Conservation (phyloP, 2,113 vertebrate species). For the Apodemus sylvaticus region DNA sequence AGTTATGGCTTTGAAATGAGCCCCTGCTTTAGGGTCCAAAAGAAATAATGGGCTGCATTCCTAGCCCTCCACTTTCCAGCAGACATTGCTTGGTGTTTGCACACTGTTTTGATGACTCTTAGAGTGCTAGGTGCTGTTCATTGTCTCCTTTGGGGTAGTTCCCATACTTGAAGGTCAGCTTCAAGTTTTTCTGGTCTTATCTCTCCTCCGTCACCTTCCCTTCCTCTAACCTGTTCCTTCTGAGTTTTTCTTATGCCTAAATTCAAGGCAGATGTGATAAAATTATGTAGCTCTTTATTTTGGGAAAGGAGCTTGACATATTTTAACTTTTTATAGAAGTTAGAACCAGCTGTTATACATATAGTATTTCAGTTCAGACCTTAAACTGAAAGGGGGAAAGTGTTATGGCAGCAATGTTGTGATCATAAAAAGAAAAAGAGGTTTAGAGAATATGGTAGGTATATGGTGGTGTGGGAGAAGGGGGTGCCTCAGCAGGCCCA, state of each 20-base stretch:
- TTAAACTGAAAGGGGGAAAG: slow-evolving; percentile 73
- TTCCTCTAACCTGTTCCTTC: slow-evolving; percentile 62
- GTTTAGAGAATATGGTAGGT: too few species aligned
- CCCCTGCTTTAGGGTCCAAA: slow-evolving; percentile 79
- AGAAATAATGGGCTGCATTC: slow-evolving; percentile 82
- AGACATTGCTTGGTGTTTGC: slow-evolving; percentile 77
- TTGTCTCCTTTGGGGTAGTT: slow-evolving; percentile 81
- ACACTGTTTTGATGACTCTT: slow-evolving; percentile 80
- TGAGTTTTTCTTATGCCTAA: slow-evolving; percentile 74
- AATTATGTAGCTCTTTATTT: slow-evolving; percentile 77
- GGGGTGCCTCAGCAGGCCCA: too few species aligned
- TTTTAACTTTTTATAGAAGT: slow-evolving; percentile 76
- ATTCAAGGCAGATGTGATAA: slow-evolving; percentile 73
- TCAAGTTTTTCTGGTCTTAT: slow-evolving; percentile 83
- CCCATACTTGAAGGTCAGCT: slow-evolving; percentile 87
- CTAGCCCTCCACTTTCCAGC: slow-evolving; percentile 72
- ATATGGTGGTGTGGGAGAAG: too few species aligned
- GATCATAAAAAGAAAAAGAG: too few species aligned
- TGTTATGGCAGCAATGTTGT: too few species aligned
- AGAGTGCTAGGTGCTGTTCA: slow-evolving; percentile 75
- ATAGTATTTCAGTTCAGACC: slow-evolving; percentile 70
- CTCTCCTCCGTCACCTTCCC: slow-evolving; percentile 58
- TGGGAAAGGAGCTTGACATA: slow-evolving; percentile 25
- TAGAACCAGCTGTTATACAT: slow-evolving; percentile 62
- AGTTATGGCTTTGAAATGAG: slow-evolving; percentile 68